Evolutionary conservation across 1,140 invertebrate species (phyloP).

Genomic region (Penaeus indicus): DNA sequence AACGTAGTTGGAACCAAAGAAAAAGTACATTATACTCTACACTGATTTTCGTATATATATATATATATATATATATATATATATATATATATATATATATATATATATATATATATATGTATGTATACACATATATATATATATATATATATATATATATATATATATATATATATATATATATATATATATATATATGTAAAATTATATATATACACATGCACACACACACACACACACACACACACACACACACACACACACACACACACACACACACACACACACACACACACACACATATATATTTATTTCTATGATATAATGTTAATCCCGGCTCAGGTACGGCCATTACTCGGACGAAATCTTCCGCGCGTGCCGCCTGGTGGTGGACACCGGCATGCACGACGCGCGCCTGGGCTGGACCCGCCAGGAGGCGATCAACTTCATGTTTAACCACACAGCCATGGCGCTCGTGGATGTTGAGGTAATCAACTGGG

Average conservation of each 20-base stretch:
- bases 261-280: too few relatives aligned
- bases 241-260: too few relatives aligned
- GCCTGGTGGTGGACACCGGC: conserved; percentile 44
- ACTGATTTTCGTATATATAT: too few relatives aligned
- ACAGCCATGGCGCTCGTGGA: conserved; percentile 65
- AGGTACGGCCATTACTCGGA: conserved; percentile 52
- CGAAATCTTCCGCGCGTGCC: conserved; percentile 44
- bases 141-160: neutral
- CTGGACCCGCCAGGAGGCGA: conserved; percentile 71
- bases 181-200: too few relatives aligned
- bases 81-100: too few relatives aligned
- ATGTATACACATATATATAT: conserved; percentile 18
- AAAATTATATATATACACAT: too few relatives aligned
- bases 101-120: neutral
- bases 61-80: too few relatives aligned
- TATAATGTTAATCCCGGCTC: conserved; percentile 67
- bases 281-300: conserved; percentile 65
- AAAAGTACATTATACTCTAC: too few relatives aligned
- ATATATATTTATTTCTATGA: conserved; percentile 66
- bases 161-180: too few relatives aligned
- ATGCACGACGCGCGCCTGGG: conserved; percentile 62
- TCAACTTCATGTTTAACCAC: conserved; percentile 71
- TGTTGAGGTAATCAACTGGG: conserved; percentile 6
- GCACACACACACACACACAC: too few relatives aligned
- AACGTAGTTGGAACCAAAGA: too few relatives aligned